Conservation (phyloP, 92 coral and sea anemone species). For the Pocillopora grandis region DNA sequence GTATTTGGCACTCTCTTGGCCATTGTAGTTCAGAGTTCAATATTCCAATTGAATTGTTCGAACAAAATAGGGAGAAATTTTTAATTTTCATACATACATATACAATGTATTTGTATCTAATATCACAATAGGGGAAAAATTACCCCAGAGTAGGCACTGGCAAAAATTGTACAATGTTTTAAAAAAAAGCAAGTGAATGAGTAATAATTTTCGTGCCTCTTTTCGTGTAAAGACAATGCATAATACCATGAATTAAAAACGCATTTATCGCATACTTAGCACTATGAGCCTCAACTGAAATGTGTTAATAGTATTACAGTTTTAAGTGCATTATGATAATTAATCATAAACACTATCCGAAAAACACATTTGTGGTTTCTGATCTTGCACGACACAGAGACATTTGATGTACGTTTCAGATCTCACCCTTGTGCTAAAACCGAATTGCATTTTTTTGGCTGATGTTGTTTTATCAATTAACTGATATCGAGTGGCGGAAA, state of each 20-base stretch:
- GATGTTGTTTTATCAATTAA: conserved; percentile 5
- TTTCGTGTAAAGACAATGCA: conserved; percentile 3
- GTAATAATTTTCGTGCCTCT: not conserved
- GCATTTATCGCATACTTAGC: not conserved
- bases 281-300: conserved; percentile 16
- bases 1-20: no score
- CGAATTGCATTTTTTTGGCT: not conserved
- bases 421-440: no score
- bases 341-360: conserved; percentile 17
- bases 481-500: conserved; percentile 8
- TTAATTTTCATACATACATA: no score
- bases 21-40: no score
- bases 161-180: no score
- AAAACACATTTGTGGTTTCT: not conserved
- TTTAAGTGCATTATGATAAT: conserved; percentile 36
- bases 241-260: not conserved
- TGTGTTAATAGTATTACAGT: conserved; percentile 34
- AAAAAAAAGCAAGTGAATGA: not conserved
- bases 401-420: not conserved
- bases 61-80: no score
- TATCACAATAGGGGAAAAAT: no score
- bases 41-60: no score
- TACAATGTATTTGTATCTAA: no score
- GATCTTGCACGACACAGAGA: conserved; percentile 1
- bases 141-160: no score